Evolutionary conservation across 1,140 invertebrate species (phyloP).

Genomic region (Neodiprion pinetum): DNA sequence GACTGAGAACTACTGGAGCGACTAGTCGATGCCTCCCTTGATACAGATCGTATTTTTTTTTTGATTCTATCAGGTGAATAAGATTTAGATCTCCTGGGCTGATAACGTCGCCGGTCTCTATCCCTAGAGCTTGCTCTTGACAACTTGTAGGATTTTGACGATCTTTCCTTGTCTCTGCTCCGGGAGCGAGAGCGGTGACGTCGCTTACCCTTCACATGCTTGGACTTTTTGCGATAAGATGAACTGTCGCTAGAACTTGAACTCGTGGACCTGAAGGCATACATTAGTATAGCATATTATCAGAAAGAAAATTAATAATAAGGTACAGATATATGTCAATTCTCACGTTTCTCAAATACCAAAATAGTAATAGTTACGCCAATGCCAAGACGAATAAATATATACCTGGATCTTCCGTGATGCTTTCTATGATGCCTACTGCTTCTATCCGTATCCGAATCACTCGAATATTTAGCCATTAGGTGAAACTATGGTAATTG

Average conservation of each 20-base stretch:
- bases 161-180: conserved; percentile 49
- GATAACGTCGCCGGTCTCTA: conserved; percentile 46
- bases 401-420: conserved; percentile 51
- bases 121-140: conserved; percentile 51
- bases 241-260: conserved; percentile 52
- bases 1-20: conserved; percentile 57
- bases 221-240: conserved; percentile 48
- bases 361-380: conserved; percentile 9
- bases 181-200: conserved; percentile 51
- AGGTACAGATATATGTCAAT: neutral
- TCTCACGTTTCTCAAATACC: conserved; percentile 7
- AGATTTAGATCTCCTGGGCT: conserved; percentile 47
- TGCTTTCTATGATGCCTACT: conserved; percentile 48
- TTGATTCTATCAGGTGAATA: conserved; percentile 45
- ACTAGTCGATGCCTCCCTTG: conserved; percentile 56
- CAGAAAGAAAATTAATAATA: conserved; percentile 15
- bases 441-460: conserved; percentile 55
- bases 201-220: conserved; percentile 49
- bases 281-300: conserved; percentile 14
- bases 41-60: conserved; percentile 50
- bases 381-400: conserved; percentile 1
- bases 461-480: conserved; percentile 57
- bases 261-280: conserved; percentile 49
- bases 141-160: conserved; percentile 47
- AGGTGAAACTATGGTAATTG: no score